Evolutionary conservation across 2,888 invertebrate genomes (phyloP), one percentile per base, ranked within the genome.

Genomic region (Drosophila borborema): DNA sequence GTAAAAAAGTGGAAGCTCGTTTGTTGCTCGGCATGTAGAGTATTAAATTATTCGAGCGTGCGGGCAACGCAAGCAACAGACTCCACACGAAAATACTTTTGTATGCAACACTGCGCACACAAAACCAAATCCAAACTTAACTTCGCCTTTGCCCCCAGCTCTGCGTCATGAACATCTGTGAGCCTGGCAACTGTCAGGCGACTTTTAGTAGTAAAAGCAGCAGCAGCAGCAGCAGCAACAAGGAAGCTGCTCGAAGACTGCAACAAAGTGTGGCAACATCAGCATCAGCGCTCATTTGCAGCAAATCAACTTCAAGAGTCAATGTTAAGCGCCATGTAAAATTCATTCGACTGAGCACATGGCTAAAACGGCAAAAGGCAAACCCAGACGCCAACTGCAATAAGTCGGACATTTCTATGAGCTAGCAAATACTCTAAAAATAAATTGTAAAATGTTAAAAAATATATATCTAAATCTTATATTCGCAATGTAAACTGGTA

Each of bases 41-140:
- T 69, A 78, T 90, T 90, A 87, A 87, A 87, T 87, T 90, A 87
- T 87, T 90, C 86, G 89, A 88, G 90, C 90, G 89, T 90, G 89
- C 58, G 60, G 77, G 70, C 74, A 79, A 73, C 49, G 49, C 49
- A 51, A 77, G 86, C 83, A 88, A 69, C 64, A 55, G 40, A 89
- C 82, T 77, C 72, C 74, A 72, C 54, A 60, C 78, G 68, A 83
- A 80, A 73, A 76, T 74, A 84, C 81, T 83, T 86, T 83, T 69
- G 84, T 88, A 86, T 86, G 86, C 89, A 86, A 88, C 85, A 87
- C 83, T 83, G 86, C 68, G 76, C 82, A 82, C 83, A 73, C 68
- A 67, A 67, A 60, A 56, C 76, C 70, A 67, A 76, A 66, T 70
- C 81, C 68, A 66, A 77, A 62, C 77, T 66, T 49, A 56, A 59